These are phyloP conservation scores for Andrena marginata DNA, from an alignment of 2,888 invertebrate genomes.

Conservation along the genomic window DNA sequence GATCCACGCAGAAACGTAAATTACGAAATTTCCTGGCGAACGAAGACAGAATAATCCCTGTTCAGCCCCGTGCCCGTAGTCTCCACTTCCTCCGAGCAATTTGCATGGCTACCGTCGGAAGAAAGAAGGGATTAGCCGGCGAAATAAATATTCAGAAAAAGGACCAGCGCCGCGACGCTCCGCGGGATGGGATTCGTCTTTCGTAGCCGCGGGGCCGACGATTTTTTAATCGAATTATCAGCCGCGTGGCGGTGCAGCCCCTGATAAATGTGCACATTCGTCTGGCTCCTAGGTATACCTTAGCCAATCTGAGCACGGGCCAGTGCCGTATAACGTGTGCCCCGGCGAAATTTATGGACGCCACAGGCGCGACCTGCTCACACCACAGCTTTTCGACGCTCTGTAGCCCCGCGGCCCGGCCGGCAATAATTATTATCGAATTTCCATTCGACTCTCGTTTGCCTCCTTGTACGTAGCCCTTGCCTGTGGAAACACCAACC, in stretches of 20 bases:
- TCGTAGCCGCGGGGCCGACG: slow-evolving; percentile 30
- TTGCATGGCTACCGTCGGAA: slow-evolving; percentile 15
- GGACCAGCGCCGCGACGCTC: not conserved
- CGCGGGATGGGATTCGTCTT: slow-evolving; percentile 33
- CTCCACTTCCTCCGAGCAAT: slow-evolving; percentile 19
- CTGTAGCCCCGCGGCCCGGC: slow-evolving; percentile 37
- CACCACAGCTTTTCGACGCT: slow-evolving; percentile 66
- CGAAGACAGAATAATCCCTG: slow-evolving; percentile 33
- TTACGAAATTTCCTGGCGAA: slow-evolving; percentile 36
- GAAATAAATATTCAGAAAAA: slow-evolving; percentile 46
- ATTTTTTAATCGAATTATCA: slow-evolving; percentile 74
- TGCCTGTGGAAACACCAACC: slow-evolving; percentile 18
- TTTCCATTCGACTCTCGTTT: slow-evolving; percentile 82
- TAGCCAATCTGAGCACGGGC: slow-evolving; percentile 64
- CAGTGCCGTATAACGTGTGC: slow-evolving; percentile 59
- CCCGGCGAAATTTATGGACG: slow-evolving; percentile 70
- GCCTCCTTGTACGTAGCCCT: slow-evolving; percentile 61
- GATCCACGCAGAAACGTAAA: slow-evolving; percentile 22
- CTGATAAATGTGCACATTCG: slow-evolving; percentile 71
- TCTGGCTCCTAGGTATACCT: slow-evolving; percentile 63
- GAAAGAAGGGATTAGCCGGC: slow-evolving; percentile 31
- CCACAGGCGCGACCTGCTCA: slow-evolving; percentile 59
- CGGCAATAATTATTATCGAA: slow-evolving; percentile 81
- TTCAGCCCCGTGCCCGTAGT: not conserved
- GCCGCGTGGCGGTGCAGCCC: slow-evolving; percentile 20